Evolutionary conservation across 2,113 vertebrate genomes (phyloP).

Genomic region (Tor tambroides): DNA sequence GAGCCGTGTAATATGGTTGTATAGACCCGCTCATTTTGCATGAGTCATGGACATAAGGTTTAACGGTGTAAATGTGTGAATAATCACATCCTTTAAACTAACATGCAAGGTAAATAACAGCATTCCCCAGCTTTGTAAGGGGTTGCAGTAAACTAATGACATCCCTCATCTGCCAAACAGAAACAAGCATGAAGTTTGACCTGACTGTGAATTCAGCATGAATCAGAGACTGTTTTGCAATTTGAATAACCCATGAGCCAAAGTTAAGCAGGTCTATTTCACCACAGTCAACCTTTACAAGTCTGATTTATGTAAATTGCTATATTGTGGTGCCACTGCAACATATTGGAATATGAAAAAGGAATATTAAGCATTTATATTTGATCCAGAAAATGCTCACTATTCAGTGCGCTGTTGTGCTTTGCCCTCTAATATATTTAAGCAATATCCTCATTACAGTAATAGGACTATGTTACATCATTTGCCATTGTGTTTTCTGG

Average conservation of each 20-base stretch:
- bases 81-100: constrained; percentile 9
- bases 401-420: background rate
- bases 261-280: constrained; percentile 28
- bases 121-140: background rate
- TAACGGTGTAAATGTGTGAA: background rate
- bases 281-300: constrained; percentile 26
- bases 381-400: background rate
- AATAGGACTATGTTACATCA: constrained; percentile 10
- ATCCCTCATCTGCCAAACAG: constrained; percentile 21
- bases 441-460: constrained; percentile 33
- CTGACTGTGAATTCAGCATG: constrained; percentile 22
- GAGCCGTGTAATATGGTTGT: background rate
- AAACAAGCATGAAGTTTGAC: constrained; percentile 17
- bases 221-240: constrained; percentile 33
- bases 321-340: constrained; percentile 2
- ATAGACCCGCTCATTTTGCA: background rate
- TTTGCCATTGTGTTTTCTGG: background rate
- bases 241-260: constrained; percentile 43
- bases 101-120: background rate
- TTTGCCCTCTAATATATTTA: constrained; percentile 15
- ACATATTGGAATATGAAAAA: constrained; percentile 35
- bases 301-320: constrained; percentile 34
- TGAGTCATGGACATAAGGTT: background rate
- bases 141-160: constrained; percentile 11
- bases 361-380: constrained; percentile 21